phyloP scores from a whole-genome alignment of 2,113 vertebrate genomes.

The Semnornis frantzii region DNA sequence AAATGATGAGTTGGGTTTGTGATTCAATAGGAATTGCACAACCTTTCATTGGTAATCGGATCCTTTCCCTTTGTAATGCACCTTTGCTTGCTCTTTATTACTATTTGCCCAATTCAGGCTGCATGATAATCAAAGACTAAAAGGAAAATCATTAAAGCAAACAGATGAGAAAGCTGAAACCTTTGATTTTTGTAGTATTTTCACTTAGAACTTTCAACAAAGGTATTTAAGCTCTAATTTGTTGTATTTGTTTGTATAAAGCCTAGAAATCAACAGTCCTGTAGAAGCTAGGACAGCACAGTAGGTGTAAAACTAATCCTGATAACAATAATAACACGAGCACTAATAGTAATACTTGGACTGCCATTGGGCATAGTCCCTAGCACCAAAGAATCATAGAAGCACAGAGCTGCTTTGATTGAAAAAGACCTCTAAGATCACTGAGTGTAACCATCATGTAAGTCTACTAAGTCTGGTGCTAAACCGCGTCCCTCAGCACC shows the following conservation, averaged over 20 bases:
- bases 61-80: neutral
- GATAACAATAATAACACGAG: neutral
- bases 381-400: neutral
- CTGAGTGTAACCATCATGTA: too few relatives aligned
- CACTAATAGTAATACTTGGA: neutral
- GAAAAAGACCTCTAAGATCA: too few relatives aligned
- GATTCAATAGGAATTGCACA: neutral
- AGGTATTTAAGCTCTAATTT: neutral
- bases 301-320: neutral
- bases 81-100: neutral
- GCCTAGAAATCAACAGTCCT: neutral
- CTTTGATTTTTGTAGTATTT: neutral
- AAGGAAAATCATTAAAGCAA: neutral
- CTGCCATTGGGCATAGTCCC: neutral
- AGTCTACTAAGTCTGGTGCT: too few relatives aligned
- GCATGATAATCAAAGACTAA: neutral
- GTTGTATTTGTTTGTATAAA: neutral
- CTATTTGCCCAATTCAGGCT: neutral
- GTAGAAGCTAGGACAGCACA: neutral
- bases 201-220: neutral
- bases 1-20: neutral
- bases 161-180: neutral
- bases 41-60: neutral
- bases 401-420: too few relatives aligned
- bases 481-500: too few relatives aligned